These are phyloP conservation scores for Cossypha heuglini DNA, from an alignment of 2,797 vertebrate species.

Conservation along the genomic window DNA sequence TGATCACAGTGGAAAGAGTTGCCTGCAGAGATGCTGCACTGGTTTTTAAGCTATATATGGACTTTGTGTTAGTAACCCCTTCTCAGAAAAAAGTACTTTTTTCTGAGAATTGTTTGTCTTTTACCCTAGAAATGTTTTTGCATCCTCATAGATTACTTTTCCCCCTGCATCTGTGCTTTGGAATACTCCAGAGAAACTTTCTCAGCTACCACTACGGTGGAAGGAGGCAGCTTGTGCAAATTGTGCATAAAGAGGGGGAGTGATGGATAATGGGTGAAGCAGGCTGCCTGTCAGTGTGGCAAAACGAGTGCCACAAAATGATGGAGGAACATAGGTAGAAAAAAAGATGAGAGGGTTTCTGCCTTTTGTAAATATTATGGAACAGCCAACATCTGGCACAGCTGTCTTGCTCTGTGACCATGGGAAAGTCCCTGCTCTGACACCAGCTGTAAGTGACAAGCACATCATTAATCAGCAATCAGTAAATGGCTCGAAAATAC, in stretches of 20 bases:
- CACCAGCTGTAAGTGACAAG: background rate
- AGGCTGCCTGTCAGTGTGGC: background rate
- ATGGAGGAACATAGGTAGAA: background rate
- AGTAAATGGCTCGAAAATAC: background rate
- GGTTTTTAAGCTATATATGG: constrained; percentile 24
- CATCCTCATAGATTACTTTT: background rate
- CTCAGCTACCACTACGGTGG: background rate
- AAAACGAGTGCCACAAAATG: background rate
- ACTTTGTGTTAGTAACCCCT: background rate
- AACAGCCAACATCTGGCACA: background rate
- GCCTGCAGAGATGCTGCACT: background rate
- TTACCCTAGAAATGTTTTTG: background rate
- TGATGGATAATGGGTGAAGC: background rate
- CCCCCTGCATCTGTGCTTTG: background rate
- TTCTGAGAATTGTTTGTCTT: constrained; percentile 10
- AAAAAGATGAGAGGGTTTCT: background rate
- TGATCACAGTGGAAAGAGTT: constrained; percentile 8
- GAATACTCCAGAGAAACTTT: background rate
- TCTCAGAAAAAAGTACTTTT: background rate
- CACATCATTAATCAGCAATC: background rate
- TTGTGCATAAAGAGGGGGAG: background rate
- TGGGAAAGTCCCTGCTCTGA: background rate
- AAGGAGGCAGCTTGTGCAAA: background rate
- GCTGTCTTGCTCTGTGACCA: background rate
- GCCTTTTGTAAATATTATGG: background rate